phyloP scores from a whole-genome alignment of 2,888 invertebrate species.

The Sphinx pinastri region DNA sequence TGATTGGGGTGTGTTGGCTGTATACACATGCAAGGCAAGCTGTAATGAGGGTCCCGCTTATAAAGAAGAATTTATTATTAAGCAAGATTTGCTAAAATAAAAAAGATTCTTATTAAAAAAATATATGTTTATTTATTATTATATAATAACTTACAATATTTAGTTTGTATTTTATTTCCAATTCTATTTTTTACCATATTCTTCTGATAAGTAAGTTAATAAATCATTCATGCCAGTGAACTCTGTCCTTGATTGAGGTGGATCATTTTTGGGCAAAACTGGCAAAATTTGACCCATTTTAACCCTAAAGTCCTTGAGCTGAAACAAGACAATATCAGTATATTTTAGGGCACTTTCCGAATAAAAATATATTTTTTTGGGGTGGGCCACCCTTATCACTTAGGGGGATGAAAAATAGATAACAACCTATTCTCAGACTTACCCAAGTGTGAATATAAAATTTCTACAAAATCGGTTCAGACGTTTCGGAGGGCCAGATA shows the following conservation, averaged over 20 bases:
- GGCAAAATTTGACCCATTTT: constrained; percentile 92
- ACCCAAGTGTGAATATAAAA: too few relatives aligned
- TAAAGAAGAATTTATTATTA: constrained; percentile 90
- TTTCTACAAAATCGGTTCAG: too few relatives aligned
- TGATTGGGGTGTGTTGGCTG: constrained; percentile 95
- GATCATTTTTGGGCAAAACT: constrained; percentile 89
- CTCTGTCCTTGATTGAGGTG: constrained; percentile 92
- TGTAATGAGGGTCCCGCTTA: constrained; percentile 88
- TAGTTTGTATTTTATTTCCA: constrained; percentile 38
- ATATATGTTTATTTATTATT: too few relatives aligned
- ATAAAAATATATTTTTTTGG: too few relatives aligned
- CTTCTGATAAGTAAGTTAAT: constrained; percentile 89
- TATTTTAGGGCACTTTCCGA: too few relatives aligned
- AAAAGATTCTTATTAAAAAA: constrained; percentile 29
- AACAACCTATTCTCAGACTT: too few relatives aligned
- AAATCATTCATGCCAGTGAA: constrained; percentile 94
- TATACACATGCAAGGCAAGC: constrained; percentile 93
- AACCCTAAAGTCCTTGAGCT: constrained; percentile 92
- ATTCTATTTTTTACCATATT: constrained; percentile 72
- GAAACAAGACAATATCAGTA: constrained; percentile 41
- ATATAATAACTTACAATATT: too few relatives aligned
- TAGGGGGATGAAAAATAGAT: too few relatives aligned
- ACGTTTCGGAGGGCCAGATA: too few relatives aligned
- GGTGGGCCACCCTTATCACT: too few relatives aligned
- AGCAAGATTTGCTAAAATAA: constrained; percentile 89